phyloP scores from a whole-genome alignment of 1,140 invertebrate species.

The Lycorma delicatula region DNA sequence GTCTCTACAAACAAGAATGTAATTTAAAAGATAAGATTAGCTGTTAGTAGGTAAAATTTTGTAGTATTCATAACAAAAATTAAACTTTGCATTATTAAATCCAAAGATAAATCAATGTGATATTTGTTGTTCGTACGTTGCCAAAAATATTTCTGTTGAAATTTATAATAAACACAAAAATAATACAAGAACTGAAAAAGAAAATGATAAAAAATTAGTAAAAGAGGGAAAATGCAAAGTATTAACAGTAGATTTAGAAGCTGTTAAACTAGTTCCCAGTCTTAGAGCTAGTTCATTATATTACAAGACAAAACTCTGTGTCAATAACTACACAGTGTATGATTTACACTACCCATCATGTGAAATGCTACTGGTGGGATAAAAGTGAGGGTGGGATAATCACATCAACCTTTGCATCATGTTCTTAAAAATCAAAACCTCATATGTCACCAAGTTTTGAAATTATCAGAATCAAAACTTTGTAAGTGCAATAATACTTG shows the following conservation, averaged over 20 bases:
- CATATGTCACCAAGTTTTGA: too few relatives aligned
- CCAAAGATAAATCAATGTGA: constrained; percentile 31
- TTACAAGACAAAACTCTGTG: constrained; percentile 38
- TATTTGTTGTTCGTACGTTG: constrained; percentile 23
- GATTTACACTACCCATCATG: too few relatives aligned
- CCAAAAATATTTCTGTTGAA: constrained; percentile 20
- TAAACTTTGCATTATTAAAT: constrained; percentile 23
- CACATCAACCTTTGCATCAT: too few relatives aligned
- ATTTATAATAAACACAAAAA: constrained; percentile 26
- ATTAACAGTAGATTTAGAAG: constrained; percentile 36
- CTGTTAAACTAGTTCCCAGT: constrained; percentile 35
- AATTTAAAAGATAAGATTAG: background rate
- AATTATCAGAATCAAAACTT: too few relatives aligned
- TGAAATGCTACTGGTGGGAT: too few relatives aligned
- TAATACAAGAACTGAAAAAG: constrained; percentile 25
- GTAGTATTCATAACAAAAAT: constrained; percentile 13
- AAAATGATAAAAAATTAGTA: constrained; percentile 26
- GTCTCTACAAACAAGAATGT: background rate
- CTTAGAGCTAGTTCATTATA: constrained; percentile 36
- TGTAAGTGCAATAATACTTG: too few relatives aligned
- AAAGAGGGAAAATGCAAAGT: constrained; percentile 21
- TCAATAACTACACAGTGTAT: constrained; percentile 42
- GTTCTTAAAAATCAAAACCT: too few relatives aligned
- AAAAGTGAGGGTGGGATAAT: too few relatives aligned
- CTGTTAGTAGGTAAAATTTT: background rate